Conservation (phyloP, 2,797 vertebrate genomes). For the Anguilla anguilla region DNA sequence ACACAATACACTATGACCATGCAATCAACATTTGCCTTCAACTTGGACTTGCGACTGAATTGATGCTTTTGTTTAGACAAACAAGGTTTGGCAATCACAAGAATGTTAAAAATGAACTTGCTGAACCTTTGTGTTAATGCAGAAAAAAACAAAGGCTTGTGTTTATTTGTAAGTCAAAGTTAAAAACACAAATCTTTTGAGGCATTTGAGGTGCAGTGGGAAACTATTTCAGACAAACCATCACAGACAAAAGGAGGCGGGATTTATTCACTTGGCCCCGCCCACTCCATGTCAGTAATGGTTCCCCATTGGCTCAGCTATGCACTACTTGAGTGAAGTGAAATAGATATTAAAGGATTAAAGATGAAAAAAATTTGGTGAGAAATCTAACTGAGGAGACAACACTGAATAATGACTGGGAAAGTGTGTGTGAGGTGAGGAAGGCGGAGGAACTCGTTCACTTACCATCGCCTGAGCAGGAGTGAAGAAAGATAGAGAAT, state of each 20-base stretch:
- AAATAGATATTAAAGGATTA: not conserved
- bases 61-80: not conserved
- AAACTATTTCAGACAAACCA: not conserved
- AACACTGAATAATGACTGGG: not conserved
- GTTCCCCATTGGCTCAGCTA: not conserved
- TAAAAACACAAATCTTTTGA: too few relatives aligned
- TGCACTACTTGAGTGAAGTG: not conserved
- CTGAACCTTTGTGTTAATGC: not conserved
- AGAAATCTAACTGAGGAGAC: not conserved
- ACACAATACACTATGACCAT: not conserved
- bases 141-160: not conserved
- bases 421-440: conserved; percentile 16
- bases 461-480: conserved; percentile 91
- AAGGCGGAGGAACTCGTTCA: conserved; percentile 51
- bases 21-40: not conserved
- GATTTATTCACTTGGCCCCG: not conserved
- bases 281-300: not conserved
- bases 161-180: not conserved
- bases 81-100: not conserved
- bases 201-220: not conserved
- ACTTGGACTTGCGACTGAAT: not conserved
- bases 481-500: conserved; percentile 71
- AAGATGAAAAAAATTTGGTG: conserved; percentile 2
- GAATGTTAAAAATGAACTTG: not conserved
- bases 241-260: not conserved